Evolutionary conservation across 2,797 vertebrate species (phyloP).

Genomic region (Myiotriccus ornatus): DNA sequence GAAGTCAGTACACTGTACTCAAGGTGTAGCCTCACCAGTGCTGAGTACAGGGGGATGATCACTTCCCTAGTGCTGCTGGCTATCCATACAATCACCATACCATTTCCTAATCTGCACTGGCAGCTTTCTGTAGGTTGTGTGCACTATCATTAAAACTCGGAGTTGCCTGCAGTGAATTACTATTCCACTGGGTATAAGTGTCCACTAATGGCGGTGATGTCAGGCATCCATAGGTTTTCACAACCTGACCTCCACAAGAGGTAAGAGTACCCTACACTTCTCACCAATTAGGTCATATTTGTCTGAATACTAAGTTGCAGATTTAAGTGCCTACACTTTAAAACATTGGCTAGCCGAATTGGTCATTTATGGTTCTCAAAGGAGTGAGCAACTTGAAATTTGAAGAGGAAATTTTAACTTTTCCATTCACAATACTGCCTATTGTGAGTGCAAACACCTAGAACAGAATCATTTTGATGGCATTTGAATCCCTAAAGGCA

Average conservation of each 20-base stretch:
- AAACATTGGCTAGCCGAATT: neutral
- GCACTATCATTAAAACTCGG: neutral
- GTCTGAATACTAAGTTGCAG: neutral
- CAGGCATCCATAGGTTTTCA: neutral
- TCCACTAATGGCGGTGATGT: neutral
- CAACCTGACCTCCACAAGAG: neutral
- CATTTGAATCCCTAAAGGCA: neutral
- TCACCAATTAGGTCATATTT: neutral
- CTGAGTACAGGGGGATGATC: neutral
- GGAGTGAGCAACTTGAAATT: neutral
- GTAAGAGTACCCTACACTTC: neutral
- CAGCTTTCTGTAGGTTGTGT: neutral
- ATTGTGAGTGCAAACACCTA: neutral
- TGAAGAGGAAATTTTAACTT: neutral
- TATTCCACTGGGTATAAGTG: neutral
- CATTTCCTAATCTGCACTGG: neutral
- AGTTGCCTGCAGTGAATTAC: neutral
- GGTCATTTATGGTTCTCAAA: neutral
- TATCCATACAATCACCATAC: neutral
- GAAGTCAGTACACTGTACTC: neutral
- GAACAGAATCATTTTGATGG: neutral
- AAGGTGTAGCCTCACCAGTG: neutral
- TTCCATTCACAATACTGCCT: neutral
- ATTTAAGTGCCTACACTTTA: neutral
- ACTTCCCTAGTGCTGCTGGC: neutral